phyloP scores from a whole-genome alignment of 2,113 vertebrate genomes.

The Mirounga angustirostris region DNA sequence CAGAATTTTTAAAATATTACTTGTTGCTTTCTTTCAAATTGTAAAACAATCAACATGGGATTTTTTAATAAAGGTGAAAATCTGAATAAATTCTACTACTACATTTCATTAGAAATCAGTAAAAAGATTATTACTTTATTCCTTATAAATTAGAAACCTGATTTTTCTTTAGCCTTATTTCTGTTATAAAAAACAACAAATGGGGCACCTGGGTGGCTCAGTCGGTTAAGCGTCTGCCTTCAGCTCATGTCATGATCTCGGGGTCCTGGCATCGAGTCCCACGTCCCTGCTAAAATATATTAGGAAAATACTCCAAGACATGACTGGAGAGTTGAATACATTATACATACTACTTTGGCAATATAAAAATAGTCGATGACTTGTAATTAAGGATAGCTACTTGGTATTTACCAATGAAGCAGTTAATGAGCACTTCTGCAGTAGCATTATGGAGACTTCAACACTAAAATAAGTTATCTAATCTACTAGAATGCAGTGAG shows the following conservation, averaged over 20 bases:
- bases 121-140: neutral
- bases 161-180: neutral
- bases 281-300: neutral
- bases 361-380: neutral
- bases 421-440: neutral
- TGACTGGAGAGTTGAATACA: neutral
- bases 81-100: neutral
- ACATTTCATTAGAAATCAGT: neutral
- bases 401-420: slow-evolving; percentile 46
- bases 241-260: too few relatives aligned
- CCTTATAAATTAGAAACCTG: neutral
- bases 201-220: too few relatives aligned
- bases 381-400: neutral
- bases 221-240: too few relatives aligned
- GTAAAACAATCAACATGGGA: neutral
- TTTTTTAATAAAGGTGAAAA: neutral
- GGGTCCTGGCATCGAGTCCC: too few relatives aligned
- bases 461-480: neutral
- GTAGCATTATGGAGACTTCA: neutral
- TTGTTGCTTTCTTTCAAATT: neutral
- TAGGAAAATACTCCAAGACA: neutral
- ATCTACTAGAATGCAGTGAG: neutral
- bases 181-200: neutral
- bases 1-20: neutral
- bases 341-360: neutral